Evolutionary conservation across 2,113 vertebrate species (phyloP).

Genomic region (Picathartes gymnocephalus): DNA sequence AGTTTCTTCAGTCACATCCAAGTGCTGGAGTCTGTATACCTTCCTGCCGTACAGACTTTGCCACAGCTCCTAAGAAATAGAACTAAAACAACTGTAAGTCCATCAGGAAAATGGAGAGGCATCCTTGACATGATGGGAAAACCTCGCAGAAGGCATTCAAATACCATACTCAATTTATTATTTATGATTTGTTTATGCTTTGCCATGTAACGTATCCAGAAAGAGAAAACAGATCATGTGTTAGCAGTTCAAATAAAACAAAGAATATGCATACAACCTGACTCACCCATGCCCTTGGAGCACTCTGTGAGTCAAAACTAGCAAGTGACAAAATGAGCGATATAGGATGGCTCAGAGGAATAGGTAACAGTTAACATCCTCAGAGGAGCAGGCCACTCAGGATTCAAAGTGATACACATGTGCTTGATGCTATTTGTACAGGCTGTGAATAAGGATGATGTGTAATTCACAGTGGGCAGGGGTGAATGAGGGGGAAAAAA

Average conservation of each 20-base stretch:
- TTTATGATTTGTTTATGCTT: not conserved
- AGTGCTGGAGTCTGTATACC: not conserved
- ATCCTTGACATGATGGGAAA: not conserved
- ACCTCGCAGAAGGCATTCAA: not conserved
- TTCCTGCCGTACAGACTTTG: not conserved
- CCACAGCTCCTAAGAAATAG: not conserved
- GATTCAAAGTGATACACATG: not conserved
- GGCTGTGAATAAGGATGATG: not conserved
- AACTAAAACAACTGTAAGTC: not conserved
- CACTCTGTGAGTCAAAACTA: not conserved
- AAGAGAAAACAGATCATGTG: not conserved
- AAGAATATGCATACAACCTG: not conserved
- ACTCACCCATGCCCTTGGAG: not conserved
- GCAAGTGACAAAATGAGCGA: not conserved
- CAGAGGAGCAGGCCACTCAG: not conserved
- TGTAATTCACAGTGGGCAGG: not conserved
- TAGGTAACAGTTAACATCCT: not conserved
- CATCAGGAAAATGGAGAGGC: not conserved
- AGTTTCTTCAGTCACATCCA: not conserved
- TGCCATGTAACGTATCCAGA: not conserved
- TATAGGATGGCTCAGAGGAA: not conserved
- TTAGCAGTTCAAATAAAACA: not conserved
- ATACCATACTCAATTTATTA: not conserved
- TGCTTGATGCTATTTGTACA: not conserved
- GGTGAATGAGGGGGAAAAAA: rapidly evolving